Evolutionary conservation across 2,888 invertebrate genomes (phyloP).

Genomic region (Drosophila pseudotalamancana): DNA sequence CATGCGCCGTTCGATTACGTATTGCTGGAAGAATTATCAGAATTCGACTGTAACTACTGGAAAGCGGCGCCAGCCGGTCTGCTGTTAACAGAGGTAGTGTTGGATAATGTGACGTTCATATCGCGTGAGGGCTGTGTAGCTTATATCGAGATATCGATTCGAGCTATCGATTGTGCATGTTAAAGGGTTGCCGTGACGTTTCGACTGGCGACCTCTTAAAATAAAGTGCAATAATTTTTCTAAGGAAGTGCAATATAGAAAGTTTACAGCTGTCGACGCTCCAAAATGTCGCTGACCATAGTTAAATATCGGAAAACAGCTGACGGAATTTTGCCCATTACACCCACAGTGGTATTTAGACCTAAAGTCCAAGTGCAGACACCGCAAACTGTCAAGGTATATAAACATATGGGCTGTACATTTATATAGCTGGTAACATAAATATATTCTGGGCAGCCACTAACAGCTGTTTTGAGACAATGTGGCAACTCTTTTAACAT

Average conservation of each 20-base stretch:
- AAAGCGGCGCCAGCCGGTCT: too few relatives aligned
- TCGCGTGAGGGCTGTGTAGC: too few relatives aligned
- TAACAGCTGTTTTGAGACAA: slow-evolving; percentile 38
- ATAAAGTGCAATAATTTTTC: slow-evolving; percentile 22
- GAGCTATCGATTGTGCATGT: slow-evolving; percentile 18
- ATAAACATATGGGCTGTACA: slow-evolving; percentile 1
- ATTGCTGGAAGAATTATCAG: too few relatives aligned
- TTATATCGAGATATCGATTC: too few relatives aligned
- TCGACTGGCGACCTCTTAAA: neutral
- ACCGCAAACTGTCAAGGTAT: slow-evolving; percentile 59
- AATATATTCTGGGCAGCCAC: neutral
- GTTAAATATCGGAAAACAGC: slow-evolving; percentile 68
- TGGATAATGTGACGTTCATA: too few relatives aligned
- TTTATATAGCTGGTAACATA: slow-evolving; percentile 1
- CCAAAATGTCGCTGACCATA: slow-evolving; percentile 74
- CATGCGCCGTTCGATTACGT: too few relatives aligned
- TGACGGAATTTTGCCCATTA: slow-evolving; percentile 44
- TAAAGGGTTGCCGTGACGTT: slow-evolving; percentile 12
- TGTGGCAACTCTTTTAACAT: slow-evolving; percentile 18
- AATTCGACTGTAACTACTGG: too few relatives aligned
- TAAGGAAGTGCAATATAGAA: slow-evolving; percentile 21
- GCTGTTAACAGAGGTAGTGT: too few relatives aligned
- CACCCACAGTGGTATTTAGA: slow-evolving; percentile 40
- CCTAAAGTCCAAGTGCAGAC: slow-evolving; percentile 49
- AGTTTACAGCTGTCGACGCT: neutral